Evolutionary conservation across 2,888 invertebrate genomes (phyloP).

Genomic region (Lepidochrysops patricia): DNA sequence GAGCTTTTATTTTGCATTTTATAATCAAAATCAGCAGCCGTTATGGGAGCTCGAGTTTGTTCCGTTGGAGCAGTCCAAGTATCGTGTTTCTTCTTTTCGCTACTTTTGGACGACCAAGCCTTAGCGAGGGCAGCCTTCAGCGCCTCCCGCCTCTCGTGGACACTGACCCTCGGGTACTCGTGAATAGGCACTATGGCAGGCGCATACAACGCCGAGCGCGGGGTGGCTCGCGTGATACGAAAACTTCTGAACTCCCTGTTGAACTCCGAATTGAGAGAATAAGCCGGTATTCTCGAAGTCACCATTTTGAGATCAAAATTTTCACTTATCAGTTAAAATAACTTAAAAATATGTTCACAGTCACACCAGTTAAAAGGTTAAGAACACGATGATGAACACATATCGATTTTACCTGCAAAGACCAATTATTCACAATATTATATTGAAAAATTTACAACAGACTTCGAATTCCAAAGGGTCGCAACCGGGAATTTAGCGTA

Average conservation of each 20-base stretch:
- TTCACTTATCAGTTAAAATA: slow-evolving; percentile 43
- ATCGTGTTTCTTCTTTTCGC: slow-evolving; percentile 62
- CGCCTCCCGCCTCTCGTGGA: slow-evolving; percentile 69
- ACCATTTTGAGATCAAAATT: slow-evolving; percentile 76
- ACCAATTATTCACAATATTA: slow-evolving; percentile 35
- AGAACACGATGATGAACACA: slow-evolving; percentile 66
- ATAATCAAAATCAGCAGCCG: slow-evolving; percentile 49
- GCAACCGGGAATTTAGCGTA: slow-evolving; percentile 3
- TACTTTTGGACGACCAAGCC: slow-evolving; percentile 65
- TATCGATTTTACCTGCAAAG: slow-evolving; percentile 66
- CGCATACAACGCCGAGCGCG: slow-evolving; percentile 65
- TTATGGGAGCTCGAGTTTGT: slow-evolving; percentile 51
- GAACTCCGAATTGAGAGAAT: slow-evolving; percentile 77
- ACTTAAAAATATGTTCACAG: slow-evolving; percentile 44
- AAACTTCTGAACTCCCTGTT: slow-evolving; percentile 76
- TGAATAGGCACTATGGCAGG: slow-evolving; percentile 75
- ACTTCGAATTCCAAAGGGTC: neutral
- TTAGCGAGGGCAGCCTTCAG: slow-evolving; percentile 68
- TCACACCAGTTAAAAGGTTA: slow-evolving; percentile 51
- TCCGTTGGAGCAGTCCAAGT: slow-evolving; percentile 62
- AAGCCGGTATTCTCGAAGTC: slow-evolving; percentile 77
- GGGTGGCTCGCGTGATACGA: slow-evolving; percentile 69
- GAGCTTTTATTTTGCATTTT: slow-evolving; percentile 44
- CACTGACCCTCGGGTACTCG: slow-evolving; percentile 76
- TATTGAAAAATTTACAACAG: slow-evolving; percentile 36